phyloP scores from a whole-genome alignment of 1,140 invertebrate species.

The Drosophila sproati region DNA sequence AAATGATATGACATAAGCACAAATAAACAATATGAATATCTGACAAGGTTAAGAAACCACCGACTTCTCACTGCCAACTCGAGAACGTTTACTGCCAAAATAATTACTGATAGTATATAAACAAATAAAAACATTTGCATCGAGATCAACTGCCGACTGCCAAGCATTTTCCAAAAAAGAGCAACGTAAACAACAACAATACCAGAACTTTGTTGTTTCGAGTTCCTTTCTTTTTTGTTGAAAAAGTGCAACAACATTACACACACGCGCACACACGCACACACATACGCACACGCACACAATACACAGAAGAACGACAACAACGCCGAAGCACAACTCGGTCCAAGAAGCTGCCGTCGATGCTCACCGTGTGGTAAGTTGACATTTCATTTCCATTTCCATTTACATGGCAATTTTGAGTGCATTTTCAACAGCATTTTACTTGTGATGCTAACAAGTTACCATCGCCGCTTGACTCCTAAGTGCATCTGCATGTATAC shows the following conservation, averaged over 20 bases:
- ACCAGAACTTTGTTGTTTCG: slow-evolving; percentile 3
- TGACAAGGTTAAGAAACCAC: slow-evolving; percentile 8
- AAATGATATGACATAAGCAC: slow-evolving; percentile 1
- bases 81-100: slow-evolving; percentile 8
- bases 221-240: slow-evolving; percentile 11
- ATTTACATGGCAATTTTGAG: slow-evolving; percentile 59
- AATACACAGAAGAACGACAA: slow-evolving; percentile 14
- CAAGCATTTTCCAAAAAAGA: background rate
- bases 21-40: slow-evolving; percentile 4
- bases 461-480: slow-evolving; percentile 37
- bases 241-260: background rate
- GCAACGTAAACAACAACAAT: background rate
- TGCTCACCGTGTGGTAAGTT: slow-evolving; percentile 64
- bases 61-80: slow-evolving; percentile 54
- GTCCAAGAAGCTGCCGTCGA: slow-evolving; percentile 29
- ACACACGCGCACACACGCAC: background rate
- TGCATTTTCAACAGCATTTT: slow-evolving; percentile 48
- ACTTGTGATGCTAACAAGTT: slow-evolving; percentile 27
- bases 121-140: too few species aligned
- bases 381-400: slow-evolving; percentile 70
- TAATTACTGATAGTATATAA: background rate
- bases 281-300: background rate
- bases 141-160: background rate
- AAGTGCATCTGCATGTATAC: slow-evolving; percentile 35
- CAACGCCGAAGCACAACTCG: slow-evolving; percentile 10